Evolutionary conservation across 64 coral and sea anemone genomes (phyloP), one percentile per base, ranked within the genome.

Genomic region (Stichodactyla helianthus): DNA sequence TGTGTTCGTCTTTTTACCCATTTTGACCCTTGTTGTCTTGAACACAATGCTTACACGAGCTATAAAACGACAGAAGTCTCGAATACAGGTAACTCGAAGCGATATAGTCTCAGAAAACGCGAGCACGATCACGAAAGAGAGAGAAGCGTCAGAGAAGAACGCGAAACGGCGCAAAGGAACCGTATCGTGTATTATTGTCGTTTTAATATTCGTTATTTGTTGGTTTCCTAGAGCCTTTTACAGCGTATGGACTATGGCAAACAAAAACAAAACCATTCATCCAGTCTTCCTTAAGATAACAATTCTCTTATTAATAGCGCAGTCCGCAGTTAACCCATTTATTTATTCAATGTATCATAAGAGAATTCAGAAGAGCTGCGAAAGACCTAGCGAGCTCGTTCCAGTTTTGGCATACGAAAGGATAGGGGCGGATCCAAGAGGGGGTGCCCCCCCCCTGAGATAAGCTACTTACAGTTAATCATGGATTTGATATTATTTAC

Each of bases 211-310:
- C 51, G 18, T 92, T 2, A 7, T 87, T 56, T 87, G 90, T 79
- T 92, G 90, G 90, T 57, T 92, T 14, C 90, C 90, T 56, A 28
- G 86, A 71, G 90, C 85, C 15, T 92, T 70, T 16, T 67, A 68
- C 1, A 87, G 88, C 77, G 44, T 88, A n/a, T 71, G 79, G 55
- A 22, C 64, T 35, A n/a, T 83, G 7, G 61, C 77, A 5, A 83
- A 83, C 4, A 64, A n/a, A 12, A 31, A n/a, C 53, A 53, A 54
- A 56, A 35, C 58, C 20, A 54, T 87, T 12, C 57, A 51, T 50
- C 60, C 51, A 6, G 25, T 51, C 12, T 83, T 92, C 2, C 31
- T 59, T 2, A 92, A 92, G 13, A 50, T 83, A 13, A 70, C 90
- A 10, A 57, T 81, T 27, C 62, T 92, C 18, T 59, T 87, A 0